phyloP scores from a whole-genome alignment of 1,140 invertebrate genomes.

The Diprion similis region DNA sequence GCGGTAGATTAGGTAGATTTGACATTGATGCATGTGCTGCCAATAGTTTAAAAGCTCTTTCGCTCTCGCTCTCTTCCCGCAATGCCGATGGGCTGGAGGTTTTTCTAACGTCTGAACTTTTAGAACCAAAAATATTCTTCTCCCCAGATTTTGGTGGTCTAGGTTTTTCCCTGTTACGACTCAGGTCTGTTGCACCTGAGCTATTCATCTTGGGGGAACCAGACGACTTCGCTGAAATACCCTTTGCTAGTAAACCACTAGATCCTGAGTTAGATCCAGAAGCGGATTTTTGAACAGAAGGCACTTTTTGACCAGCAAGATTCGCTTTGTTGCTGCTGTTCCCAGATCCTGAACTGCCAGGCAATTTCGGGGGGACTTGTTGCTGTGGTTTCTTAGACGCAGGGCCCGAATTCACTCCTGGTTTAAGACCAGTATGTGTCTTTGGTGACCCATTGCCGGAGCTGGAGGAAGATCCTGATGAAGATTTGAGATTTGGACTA shows the following conservation, averaged over 20 bases:
- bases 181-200: slow-evolving; percentile 62
- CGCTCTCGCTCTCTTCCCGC: slow-evolving; percentile 69
- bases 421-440: slow-evolving; percentile 83
- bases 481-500: slow-evolving; percentile 51
- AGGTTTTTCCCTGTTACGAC: slow-evolving; percentile 64
- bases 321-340: slow-evolving; percentile 49
- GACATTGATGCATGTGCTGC: slow-evolving; percentile 63
- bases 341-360: slow-evolving; percentile 39
- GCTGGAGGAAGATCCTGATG: slow-evolving; percentile 40
- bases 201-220: slow-evolving; percentile 57
- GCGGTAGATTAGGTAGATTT: slow-evolving; percentile 55
- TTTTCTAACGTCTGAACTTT: slow-evolving; percentile 66
- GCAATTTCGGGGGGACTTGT: slow-evolving; percentile 56
- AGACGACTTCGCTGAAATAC: slow-evolving; percentile 50
- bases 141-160: slow-evolving; percentile 64
- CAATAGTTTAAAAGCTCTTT: slow-evolving; percentile 61
- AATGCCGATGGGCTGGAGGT: slow-evolving; percentile 66
- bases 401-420: slow-evolving; percentile 81
- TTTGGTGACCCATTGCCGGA: slow-evolving; percentile 72
- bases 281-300: slow-evolving; percentile 52
- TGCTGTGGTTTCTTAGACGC: slow-evolving; percentile 77
- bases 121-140: slow-evolving; percentile 71
- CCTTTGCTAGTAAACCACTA: slow-evolving; percentile 37
- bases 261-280: slow-evolving; percentile 38
- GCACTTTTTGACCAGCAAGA: slow-evolving; percentile 60